Conservation (phyloP, 2,797 vertebrate species). For the Pangasius djambal region DNA sequence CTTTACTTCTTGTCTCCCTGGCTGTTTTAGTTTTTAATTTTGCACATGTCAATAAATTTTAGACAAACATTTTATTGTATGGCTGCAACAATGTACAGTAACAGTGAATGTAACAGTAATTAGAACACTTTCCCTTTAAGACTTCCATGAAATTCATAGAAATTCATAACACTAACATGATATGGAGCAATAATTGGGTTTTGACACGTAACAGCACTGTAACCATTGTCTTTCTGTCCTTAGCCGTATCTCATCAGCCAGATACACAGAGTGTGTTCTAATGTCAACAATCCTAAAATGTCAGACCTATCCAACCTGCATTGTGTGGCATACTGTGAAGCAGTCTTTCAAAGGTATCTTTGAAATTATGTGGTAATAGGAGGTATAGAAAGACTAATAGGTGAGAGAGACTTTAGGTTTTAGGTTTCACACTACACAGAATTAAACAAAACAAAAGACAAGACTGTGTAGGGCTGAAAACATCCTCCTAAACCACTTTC, state of each 20-base stretch:
- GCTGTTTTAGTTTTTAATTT: slow-evolving; percentile 32
- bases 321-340: background rate
- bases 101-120: background rate
- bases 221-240: background rate
- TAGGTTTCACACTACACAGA: background rate
- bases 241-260: background rate
- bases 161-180: slow-evolving; percentile 8
- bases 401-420: background rate
- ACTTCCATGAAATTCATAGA: background rate
- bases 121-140: background rate
- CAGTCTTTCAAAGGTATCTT: background rate
- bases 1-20: slow-evolving; percentile 7
- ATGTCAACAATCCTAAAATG: background rate
- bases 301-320: background rate
- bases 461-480: background rate
- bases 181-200: background rate
- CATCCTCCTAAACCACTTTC: background rate
- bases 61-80: slow-evolving; percentile 3
- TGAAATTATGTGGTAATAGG: background rate
- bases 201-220: background rate
- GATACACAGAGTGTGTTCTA: background rate
- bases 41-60: slow-evolving; percentile 26
- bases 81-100: background rate
- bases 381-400: background rate
- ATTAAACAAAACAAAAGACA: background rate